Evolutionary conservation across 64 coral and sea anemone genomes (phyloP), one percentile per base, ranked within the genome.

Genomic region (Pachyseris speciosa): DNA sequence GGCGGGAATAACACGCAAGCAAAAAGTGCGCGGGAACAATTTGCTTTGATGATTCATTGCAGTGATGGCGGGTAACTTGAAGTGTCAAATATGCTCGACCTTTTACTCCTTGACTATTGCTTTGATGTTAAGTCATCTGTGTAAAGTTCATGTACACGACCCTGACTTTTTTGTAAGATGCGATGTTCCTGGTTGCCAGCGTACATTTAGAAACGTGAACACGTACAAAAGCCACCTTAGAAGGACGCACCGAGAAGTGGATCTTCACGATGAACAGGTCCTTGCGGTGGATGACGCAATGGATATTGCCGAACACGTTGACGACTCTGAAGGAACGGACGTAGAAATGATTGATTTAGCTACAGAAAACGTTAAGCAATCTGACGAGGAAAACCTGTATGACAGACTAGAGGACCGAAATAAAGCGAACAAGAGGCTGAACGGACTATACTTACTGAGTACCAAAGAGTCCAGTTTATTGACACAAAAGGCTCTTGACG

Each of bases 401-500:
- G 72, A 75, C 39, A 42, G 44, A 37, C 27, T 75, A n/a, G 13
- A 75, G 44, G 72, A 75, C 25, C 33, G 72, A 29, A 37, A 41
- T 42, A 36, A 75, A 75, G 33, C 72, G 25, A 41, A 36, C 15
- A 75, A 75, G 37, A 29, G 37, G 25, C 44, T 36, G 9, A 75
- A 75, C 44, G 77, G 43, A 25, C 27, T 55, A 9, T 81, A 57
- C 29, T 27, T 81, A 24, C 32, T 81, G 26, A 58, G 55, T 5
- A 57, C 53, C 50, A 81, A 81, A 60, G 77, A 60, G 44, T 1
- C 45, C 26, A 34, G 53, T 26, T 26, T 81, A 22, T 50, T 84
- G 6, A 84, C 80, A 20, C 57, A 84, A 43, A 84, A 52, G 31
- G 43, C 76, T 15, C 19, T 80, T 17, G 43, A 91, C 52, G 76